A percentile compares a stretch with the other conserved stretches of the same genome.
phyloP scores from a whole-genome alignment of 2,797 vertebrate species.

The Aldrovandia affinis region DNA sequence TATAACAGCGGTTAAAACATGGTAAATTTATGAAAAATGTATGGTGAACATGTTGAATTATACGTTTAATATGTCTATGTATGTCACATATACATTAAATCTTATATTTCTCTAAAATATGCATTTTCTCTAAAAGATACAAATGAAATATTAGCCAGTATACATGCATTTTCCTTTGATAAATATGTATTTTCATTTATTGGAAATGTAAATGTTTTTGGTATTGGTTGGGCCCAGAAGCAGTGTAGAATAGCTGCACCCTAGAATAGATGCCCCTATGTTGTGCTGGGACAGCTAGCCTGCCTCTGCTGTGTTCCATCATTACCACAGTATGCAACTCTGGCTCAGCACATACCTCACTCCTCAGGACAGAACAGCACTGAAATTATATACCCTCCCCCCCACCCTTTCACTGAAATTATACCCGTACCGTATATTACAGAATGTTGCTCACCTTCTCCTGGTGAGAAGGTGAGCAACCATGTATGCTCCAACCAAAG shows the following conservation, averaged over 20 bases:
- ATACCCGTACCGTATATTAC: too few relatives aligned
- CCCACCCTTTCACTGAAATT: background rate
- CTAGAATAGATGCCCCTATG: background rate
- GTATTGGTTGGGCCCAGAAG: background rate
- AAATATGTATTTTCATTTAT: background rate
- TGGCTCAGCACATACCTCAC: background rate
- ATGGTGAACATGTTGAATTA: too few relatives aligned
- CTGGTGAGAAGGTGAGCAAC: background rate
- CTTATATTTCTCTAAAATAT: too few relatives aligned
- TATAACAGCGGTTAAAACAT: too few relatives aligned
- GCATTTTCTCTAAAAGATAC: too few relatives aligned
- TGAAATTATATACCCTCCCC: background rate
- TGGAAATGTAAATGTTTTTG: background rate
- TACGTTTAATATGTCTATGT: too few relatives aligned
- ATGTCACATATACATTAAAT: too few relatives aligned
- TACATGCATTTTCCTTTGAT: too few relatives aligned
- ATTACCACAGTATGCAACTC: slow-evolving; percentile 19
- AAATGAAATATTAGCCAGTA: too few relatives aligned
- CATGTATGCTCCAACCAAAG: background rate
- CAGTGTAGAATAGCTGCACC: background rate
- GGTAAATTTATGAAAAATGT: too few relatives aligned
- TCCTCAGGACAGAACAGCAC: background rate
- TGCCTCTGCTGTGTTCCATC: background rate
- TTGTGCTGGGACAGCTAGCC: background rate
- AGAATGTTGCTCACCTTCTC: background rate